Evolutionary conservation across 2,113 vertebrate genomes (phyloP), one percentile per base, ranked within the genome.

Genomic region (Diadophis punctatus): DNA sequence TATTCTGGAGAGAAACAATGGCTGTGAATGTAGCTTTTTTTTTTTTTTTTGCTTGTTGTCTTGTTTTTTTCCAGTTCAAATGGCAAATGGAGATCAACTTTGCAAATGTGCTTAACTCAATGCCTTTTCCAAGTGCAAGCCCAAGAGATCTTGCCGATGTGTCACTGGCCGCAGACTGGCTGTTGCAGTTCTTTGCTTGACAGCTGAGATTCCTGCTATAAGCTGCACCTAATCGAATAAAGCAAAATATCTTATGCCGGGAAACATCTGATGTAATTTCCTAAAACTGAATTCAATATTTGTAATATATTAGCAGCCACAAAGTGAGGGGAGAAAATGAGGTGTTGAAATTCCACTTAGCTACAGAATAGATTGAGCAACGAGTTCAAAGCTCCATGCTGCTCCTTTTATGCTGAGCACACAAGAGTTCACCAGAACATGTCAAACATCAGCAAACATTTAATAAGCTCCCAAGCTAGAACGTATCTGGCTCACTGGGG

Each of bases 251-350:
- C 74, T 85, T 60, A 86, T 93, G 88, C 80, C 49, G 53, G 92
- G 88, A 93, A 93, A 89, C 56, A 85, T 60, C 46, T 93, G 55
- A 90, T 93, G 53, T 86, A 90, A 93, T 90, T 90, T 80, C 55
- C 74, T 63, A 93, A 90, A 93, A 93, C 88, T 86, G 92, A 93
- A 93, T 93, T 90, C 88, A 90, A 93, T 93, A 93, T 93, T 93
- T 93, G 92, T 43, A 93, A 90, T 86, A 0, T 91, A 39, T 94
- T 93, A 93, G 60, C 85, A 25, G 85, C 93, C 58, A 30, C n/a
- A 96, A 94, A 90, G 4, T 55, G 84, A 92, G 48, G 90, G n/a
- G 55, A 86, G 92, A 93, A 93, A 90, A 93, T 86, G 88, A 93
- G 80, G 88, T 34, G 4, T 86, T 53, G 92, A 95, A 95, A 91